phyloP scores from a whole-genome alignment of 1,140 invertebrate genomes.

The Phocides pigmalion region DNA sequence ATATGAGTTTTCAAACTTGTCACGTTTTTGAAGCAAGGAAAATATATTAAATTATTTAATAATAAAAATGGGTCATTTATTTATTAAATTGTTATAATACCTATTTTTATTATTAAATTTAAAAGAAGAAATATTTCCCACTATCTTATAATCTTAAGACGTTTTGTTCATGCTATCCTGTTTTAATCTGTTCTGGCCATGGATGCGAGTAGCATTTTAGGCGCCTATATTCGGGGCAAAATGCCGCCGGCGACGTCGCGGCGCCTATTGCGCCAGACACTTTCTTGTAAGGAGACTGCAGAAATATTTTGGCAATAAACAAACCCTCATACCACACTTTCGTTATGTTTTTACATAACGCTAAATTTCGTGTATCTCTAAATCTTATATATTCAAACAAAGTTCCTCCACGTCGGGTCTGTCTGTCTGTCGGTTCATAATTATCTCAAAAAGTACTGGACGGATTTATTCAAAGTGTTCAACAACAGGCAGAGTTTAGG shows the following conservation, averaged over 20 bases:
- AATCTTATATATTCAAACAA: too few relatives aligned
- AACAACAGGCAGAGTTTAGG: too few relatives aligned
- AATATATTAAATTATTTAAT: too few relatives aligned
- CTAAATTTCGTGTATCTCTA: neutral
- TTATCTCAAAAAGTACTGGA: too few relatives aligned
- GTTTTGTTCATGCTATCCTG: neutral
- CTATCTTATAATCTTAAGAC: neutral
- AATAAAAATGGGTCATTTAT: too few relatives aligned
- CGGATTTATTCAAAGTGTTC: too few relatives aligned
- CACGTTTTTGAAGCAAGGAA: too few relatives aligned
- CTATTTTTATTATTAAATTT: too few relatives aligned
- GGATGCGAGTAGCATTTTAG: slow-evolving; percentile 57
- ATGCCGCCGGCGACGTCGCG: slow-evolving; percentile 65
- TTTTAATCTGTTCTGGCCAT: slow-evolving; percentile 20
- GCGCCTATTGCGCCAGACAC: slow-evolving; percentile 65
- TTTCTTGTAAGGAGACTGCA: slow-evolving; percentile 59
- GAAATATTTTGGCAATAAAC: slow-evolving; percentile 68
- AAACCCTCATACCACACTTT: slow-evolving; percentile 42
- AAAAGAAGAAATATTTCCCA: neutral
- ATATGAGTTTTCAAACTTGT: too few relatives aligned
- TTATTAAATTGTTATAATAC: too few relatives aligned
- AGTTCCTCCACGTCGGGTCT: too few relatives aligned
- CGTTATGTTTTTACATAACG: slow-evolving; percentile 1
- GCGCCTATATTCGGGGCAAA: slow-evolving; percentile 45
- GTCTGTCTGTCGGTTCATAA: too few relatives aligned